Evolutionary conservation across 2,797 vertebrate genomes (phyloP).

Genomic region (Oreochromis grahami): DNA sequence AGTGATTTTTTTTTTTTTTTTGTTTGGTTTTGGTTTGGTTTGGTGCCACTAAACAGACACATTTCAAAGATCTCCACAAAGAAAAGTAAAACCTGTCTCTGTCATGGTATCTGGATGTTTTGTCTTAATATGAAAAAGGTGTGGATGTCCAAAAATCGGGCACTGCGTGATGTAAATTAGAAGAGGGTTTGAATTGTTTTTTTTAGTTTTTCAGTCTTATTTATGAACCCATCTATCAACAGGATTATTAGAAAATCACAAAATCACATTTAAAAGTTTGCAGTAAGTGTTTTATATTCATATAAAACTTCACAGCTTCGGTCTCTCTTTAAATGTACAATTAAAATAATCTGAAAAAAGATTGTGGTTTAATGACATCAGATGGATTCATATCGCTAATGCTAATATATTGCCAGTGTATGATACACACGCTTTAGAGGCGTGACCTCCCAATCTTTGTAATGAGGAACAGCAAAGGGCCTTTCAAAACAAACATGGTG

Average conservation of each 20-base stretch:
- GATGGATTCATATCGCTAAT: background rate
- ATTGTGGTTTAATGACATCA: background rate
- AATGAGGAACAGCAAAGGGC: background rate
- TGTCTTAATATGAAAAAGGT: background rate
- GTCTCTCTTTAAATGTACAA: background rate
- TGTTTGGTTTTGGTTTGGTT: background rate
- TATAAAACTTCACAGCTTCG: background rate
- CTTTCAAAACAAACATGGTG: background rate
- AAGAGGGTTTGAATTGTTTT: background rate
- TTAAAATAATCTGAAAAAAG: background rate
- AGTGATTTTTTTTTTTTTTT: background rate
- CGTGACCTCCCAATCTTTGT: background rate
- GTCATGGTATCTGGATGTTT: background rate
- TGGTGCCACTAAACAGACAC: background rate
- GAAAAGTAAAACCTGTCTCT: background rate
- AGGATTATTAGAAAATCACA: background rate
- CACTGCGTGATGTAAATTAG: background rate
- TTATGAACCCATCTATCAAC: background rate
- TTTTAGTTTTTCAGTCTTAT: background rate
- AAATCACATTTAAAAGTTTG: background rate
- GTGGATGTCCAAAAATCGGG: too few species aligned
- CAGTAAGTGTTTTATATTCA: background rate
- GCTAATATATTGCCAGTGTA: background rate
- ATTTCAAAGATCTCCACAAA: background rate
- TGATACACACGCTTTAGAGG: background rate